Percentiles rank a stretch among this genome's conserved stretches.
Evolutionary conservation across 2,797 vertebrate species (phyloP).

Genomic region (Coendou prehensilis): DNA sequence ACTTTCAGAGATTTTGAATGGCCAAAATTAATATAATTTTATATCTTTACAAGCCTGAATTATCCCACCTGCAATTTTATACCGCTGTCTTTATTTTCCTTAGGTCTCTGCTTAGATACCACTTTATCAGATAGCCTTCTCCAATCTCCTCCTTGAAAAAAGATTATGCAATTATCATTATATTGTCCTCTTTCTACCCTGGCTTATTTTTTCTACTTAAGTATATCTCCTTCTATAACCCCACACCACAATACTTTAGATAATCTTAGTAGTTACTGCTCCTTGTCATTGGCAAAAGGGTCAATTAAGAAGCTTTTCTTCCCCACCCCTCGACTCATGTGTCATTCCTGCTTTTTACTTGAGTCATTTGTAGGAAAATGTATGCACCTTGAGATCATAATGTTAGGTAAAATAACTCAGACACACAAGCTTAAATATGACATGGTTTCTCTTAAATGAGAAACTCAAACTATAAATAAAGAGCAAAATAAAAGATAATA

Average conservation of each 20-base stretch:
- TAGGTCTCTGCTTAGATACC: slow-evolving; percentile 12
- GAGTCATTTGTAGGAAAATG: neutral
- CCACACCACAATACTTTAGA: neutral
- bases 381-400: neutral
- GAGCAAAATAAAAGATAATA: neutral
- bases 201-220: neutral
- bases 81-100: neutral
- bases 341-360: neutral
- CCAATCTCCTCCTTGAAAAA: neutral
- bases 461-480: neutral
- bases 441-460: neutral
- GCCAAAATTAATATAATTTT: neutral
- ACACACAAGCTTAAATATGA: neutral
- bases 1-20: neutral
- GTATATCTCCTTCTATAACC: neutral
- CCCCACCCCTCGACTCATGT: neutral
- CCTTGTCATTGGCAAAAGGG: neutral
- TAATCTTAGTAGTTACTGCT: neutral
- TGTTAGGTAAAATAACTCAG: neutral
- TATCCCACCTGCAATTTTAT: neutral
- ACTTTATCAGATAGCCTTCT: neutral
- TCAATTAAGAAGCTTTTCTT: neutral
- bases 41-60: neutral
- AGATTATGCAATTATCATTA: neutral
- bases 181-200: neutral